A percentile compares a stretch with the other conserved stretches of the same genome.
phyloP scores from a whole-genome alignment of 2,888 invertebrate genomes.

The Syrphus vitripennis region DNA sequence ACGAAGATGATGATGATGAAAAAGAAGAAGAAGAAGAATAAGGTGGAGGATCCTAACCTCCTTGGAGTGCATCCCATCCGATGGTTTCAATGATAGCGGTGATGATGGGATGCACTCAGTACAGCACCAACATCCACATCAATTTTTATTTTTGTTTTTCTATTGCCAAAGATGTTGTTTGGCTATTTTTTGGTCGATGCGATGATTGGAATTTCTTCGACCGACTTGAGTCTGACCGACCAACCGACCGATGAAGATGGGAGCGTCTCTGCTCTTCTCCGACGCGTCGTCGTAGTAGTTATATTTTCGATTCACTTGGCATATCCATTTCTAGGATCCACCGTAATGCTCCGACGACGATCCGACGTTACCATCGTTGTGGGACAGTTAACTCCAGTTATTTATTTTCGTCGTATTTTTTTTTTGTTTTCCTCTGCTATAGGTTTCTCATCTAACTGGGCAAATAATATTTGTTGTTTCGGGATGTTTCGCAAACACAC shows the following conservation, averaged over 20 bases:
- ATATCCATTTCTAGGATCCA: slow-evolving; percentile 66
- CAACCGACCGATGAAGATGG: slow-evolving; percentile 44
- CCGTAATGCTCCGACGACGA: background rate
- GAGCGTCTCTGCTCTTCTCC: slow-evolving; percentile 48
- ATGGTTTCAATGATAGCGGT: slow-evolving; percentile 55
- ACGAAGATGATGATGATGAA: background rate
- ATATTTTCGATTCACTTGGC: slow-evolving; percentile 57
- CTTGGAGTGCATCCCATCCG: slow-evolving; percentile 66
- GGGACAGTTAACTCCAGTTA: slow-evolving; percentile 68
- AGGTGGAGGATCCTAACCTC: slow-evolving; percentile 64
- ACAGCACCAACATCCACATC: slow-evolving; percentile 26
- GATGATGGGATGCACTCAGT: slow-evolving; percentile 61
- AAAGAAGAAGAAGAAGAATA: slow-evolving; percentile 1
- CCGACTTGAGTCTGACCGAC: slow-evolving; percentile 46
- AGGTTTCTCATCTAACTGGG: slow-evolving; percentile 31
- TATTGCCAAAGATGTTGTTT: slow-evolving; percentile 39
- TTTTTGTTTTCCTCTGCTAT: background rate
- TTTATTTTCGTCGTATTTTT: slow-evolving; percentile 34
- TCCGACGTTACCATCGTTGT: background rate
- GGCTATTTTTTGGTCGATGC: slow-evolving; percentile 65
- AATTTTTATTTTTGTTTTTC: background rate
- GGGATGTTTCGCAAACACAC: slow-evolving; percentile 64
- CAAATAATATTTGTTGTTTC: slow-evolving; percentile 65
- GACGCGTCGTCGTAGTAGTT: background rate
- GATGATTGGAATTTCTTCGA: slow-evolving; percentile 69